Evolutionary conservation across 2,797 vertebrate species (phyloP), one percentile per base, ranked within the genome.

Genomic region (Sebastes hubbsi): DNA sequence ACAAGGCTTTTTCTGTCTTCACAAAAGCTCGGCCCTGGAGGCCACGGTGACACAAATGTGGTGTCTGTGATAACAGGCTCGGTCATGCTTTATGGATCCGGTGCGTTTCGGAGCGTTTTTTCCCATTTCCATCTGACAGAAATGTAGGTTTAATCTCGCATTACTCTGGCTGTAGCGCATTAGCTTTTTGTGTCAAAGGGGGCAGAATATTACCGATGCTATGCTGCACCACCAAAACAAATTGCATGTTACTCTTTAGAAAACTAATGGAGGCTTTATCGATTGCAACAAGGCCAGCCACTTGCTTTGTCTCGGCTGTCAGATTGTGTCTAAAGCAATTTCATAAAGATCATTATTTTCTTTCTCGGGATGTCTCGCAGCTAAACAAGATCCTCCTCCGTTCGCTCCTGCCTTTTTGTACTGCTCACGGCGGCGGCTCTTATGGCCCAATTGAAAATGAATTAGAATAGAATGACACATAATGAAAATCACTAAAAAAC

Each of bases 401-500:
- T 83, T 88, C 81, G 24, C 80, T 84, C 76, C 70, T 67, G 88
- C 86, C 81, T 92, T 90, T 46, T 89, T 89, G 87, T 82, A 72
- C 74, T 70, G 84, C 84, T 89, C 38, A 80, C 60, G 85, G 94
- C 82, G 76, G 89, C 85, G 68, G 90, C 90, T 95, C 92, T 95
- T 94, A 95, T 94, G 92, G 92, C 89, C 93, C 94, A 95, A 95
- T 94, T 94, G 91, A 93, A 95, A 94, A 93, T 85, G 91, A 96
- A 96, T 96, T 95, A 95, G 93, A 93, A 93, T 88, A 90, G 90
- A 95, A 95, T 95, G 94, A 91, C 92, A 89, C 92, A 92, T 95
- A 96, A 96, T 96, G 95, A 95, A 96, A 95, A 94, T 94, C 93
- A 91, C 83, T 92, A 92, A 92, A 94, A 95, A 92, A 92, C 92